Percentiles rank a stretch among this genome's conserved stretches.
Conservation (phyloP, 2,888 invertebrate genomes). For the Halictus quadricinctus region DNA sequence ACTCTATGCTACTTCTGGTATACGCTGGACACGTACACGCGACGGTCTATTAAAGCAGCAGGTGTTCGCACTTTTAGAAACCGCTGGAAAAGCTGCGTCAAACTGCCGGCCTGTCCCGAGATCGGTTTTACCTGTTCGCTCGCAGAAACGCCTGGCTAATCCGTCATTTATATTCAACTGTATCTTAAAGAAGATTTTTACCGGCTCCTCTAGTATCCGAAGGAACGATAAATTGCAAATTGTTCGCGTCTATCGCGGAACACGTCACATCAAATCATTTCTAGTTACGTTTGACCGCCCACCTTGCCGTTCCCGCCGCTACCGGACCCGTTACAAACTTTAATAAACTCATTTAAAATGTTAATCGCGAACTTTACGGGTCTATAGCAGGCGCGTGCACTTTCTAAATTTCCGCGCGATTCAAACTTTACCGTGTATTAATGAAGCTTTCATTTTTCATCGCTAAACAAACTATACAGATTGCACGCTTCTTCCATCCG, state of each 20-base stretch:
- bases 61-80: slow-evolving; percentile 8
- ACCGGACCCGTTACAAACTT: neutral
- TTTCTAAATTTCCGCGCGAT: neutral
- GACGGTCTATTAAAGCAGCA: slow-evolving; percentile 5
- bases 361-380: neutral
- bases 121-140: neutral
- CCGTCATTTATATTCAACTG: neutral
- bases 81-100: neutral
- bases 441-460: neutral
- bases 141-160: neutral
- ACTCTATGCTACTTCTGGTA: neutral
- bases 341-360: neutral
- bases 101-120: neutral
- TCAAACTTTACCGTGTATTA: neutral
- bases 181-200: neutral
- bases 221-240: neutral
- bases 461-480: neutral
- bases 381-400: neutral
- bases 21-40: neutral
- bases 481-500: neutral
- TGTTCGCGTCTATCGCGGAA: neutral
- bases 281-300: neutral
- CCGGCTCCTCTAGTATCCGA: neutral
- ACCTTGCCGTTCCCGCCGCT: neutral
- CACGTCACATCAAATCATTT: neutral